These are phyloP conservation scores for Chirona hameri DNA, from an alignment of 2,888 invertebrate genomes.

Conservation along the genomic window DNA sequence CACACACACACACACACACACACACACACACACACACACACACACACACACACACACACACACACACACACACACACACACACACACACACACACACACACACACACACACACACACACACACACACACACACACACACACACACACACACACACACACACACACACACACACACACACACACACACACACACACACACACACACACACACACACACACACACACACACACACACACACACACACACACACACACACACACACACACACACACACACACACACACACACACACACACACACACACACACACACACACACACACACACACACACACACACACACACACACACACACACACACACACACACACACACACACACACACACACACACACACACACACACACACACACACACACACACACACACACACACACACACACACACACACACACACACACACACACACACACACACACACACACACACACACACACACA, in stretches of 20 bases:
- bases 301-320: background rate
- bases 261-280: background rate
- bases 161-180: background rate
- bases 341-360: background rate
- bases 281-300: background rate
- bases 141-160: background rate
- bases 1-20: background rate
- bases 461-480: background rate
- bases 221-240: background rate
- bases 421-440: background rate
- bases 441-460: background rate
- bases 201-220: background rate
- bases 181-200: background rate
- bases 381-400: background rate
- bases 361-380: background rate
- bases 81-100: background rate
- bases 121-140: background rate
- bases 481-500: background rate
- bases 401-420: background rate
- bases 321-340: background rate
- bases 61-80: background rate
- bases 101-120: background rate
- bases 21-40: background rate
- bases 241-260: background rate
- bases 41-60: background rate